A percentile compares a stretch with the other conserved stretches of the same genome.
Conservation (phyloP, 2,888 invertebrate genomes). For the Drosophila lutescens region DNA sequence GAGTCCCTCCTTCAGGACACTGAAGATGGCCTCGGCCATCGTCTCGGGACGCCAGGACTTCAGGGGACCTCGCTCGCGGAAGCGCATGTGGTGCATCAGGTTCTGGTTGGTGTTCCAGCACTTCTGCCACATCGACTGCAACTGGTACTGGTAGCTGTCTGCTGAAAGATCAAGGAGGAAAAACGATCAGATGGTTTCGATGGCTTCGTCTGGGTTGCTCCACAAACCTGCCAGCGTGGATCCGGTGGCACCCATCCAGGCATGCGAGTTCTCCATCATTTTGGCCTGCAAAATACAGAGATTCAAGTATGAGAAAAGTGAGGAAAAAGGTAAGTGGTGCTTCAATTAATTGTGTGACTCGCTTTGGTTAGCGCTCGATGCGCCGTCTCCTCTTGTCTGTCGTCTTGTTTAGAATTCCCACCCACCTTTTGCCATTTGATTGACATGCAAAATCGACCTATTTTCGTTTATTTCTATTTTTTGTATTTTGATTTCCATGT, state of each 20-base stretch:
- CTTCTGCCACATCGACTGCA: slow-evolving; percentile 98
- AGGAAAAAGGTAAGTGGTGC: slow-evolving; percentile 24
- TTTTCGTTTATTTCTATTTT: slow-evolving; percentile 47
- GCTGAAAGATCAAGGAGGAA: slow-evolving; percentile 75
- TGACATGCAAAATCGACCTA: slow-evolving; percentile 59
- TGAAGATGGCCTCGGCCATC: slow-evolving; percentile 97
- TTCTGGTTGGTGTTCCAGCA: slow-evolving; percentile 97
- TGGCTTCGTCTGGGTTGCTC: neutral
- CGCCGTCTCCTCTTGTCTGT: slow-evolving; percentile 45
- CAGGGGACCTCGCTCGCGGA: slow-evolving; percentile 95
- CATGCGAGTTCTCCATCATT: slow-evolving; percentile 95
- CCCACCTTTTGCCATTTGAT: slow-evolving; percentile 19
- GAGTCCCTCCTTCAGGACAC: slow-evolving; percentile 94
- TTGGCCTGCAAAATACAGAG: slow-evolving; percentile 89
- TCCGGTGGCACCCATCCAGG: slow-evolving; percentile 94
- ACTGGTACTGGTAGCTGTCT: slow-evolving; percentile 97
- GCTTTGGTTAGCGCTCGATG: slow-evolving; percentile 70
- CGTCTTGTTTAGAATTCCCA: neutral
- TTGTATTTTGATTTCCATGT: neutral
- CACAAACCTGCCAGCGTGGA: slow-evolving; percentile 95
- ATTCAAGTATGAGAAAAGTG: slow-evolving; percentile 18
- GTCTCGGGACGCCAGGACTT: slow-evolving; percentile 97
- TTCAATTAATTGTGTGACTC: slow-evolving; percentile 69
- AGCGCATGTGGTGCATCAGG: slow-evolving; percentile 94
- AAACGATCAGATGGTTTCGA: slow-evolving; percentile 16